Evolutionary conservation across 2,113 vertebrate genomes (phyloP).

Genomic region (Pterocles burchelli): DNA sequence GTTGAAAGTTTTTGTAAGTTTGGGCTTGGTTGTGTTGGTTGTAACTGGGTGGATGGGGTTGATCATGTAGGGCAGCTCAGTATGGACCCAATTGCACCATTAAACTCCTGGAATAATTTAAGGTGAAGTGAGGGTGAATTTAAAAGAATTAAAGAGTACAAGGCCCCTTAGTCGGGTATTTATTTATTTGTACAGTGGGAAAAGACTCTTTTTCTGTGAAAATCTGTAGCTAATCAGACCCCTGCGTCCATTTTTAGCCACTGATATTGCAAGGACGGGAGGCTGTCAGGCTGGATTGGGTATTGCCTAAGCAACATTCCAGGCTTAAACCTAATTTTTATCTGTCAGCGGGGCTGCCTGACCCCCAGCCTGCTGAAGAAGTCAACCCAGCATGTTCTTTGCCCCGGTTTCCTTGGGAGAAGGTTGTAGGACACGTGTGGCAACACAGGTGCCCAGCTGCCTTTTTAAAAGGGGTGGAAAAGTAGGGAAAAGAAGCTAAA

Average conservation of each 20-base stretch:
- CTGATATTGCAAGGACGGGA: background rate
- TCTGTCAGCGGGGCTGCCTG: background rate
- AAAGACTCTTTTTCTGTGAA: background rate
- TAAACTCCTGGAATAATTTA: background rate
- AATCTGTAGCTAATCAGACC: background rate
- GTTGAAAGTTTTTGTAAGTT: background rate
- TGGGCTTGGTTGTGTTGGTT: background rate
- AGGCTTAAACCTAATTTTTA: no score
- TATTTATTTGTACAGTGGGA: background rate
- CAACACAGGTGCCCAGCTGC: fast-evolving
- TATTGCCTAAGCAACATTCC: background rate
- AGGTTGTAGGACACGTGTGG: background rate
- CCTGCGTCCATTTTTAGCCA: background rate
- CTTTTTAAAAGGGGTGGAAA: background rate
- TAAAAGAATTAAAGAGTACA: background rate
- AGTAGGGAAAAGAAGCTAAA: background rate
- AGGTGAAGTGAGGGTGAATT: background rate
- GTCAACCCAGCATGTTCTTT: background rate
- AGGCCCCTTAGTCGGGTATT: background rate
- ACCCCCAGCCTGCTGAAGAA: background rate
- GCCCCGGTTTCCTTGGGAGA: background rate
- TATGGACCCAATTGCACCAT: background rate
- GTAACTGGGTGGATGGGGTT: background rate
- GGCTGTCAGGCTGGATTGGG: background rate
- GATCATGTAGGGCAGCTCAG: background rate